Evolutionary conservation across 1,140 invertebrate species (phyloP).

Genomic region (Camponotus pennsylvanicus): DNA sequence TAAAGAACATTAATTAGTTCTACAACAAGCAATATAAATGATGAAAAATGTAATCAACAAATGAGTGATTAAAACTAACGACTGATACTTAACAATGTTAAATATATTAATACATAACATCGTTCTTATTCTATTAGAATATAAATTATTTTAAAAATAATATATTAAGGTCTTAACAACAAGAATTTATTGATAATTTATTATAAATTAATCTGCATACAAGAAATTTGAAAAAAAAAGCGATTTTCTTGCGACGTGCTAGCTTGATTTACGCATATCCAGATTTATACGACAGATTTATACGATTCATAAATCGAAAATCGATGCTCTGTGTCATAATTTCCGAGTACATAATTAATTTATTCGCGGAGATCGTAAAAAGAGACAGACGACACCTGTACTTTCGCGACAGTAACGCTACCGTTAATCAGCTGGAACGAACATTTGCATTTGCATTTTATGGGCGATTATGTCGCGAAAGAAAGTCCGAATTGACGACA

Average conservation of each 20-base stretch:
- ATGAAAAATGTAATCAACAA: too few relatives aligned
- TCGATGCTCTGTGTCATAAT: not conserved
- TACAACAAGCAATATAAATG: too few relatives aligned
- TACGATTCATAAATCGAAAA: constrained; percentile 1
- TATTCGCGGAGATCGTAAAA: not conserved
- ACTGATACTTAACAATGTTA: not conserved
- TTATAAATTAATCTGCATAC: not conserved
- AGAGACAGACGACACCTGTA: not conserved
- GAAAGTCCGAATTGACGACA: constrained; percentile 18
- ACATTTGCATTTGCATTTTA: constrained; percentile 39
- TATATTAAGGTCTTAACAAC: not conserved
- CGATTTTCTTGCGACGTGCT: not conserved
- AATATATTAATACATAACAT: not conserved
- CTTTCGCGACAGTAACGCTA: not conserved
- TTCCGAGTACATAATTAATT: constrained; percentile 5
- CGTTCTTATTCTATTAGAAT: not conserved
- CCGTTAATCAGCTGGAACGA: constrained; percentile 15
- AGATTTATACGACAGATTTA: not conserved
- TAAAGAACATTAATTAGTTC: not conserved
- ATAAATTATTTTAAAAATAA: not conserved
- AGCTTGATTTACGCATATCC: not conserved
- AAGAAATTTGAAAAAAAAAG: not conserved
- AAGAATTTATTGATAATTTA: not conserved
- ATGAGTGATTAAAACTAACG: not conserved
- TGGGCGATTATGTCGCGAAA: not conserved